Base-by-base conservation (phyloP, 2,888 invertebrate genomes). In the Herminia tarsipennalis region DNA sequence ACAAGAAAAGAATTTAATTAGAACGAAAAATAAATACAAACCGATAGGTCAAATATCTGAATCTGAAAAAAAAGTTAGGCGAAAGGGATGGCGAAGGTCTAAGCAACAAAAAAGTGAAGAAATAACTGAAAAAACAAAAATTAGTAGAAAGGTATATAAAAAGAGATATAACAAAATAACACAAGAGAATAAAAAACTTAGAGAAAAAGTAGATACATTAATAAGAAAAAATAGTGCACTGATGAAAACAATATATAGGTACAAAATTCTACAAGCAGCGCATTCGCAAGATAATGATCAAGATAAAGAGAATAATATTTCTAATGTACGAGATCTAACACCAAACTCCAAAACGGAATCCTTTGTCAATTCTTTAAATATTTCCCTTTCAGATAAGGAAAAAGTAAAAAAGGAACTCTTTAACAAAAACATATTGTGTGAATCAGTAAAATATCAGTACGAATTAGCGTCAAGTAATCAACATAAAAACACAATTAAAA, bases 401-500 rank as follows among this genome's bases (percentile, higher is more conserved):
- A 28, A 14, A 14, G 28, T 17, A 8, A 29, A 29, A 29, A 29
- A 17, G 17, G 17, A 17, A 29, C 17, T 29, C n/a, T 17, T 29
- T 29, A 16, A 17, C n/a, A 17, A 29, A 29, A 29, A 29, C n/a
- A 29, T 29, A 29, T 29, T 29, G 29, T 17, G 17, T n/a, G 29
- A 29, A 14, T 16, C 29, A n/a, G n/a, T 29, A 1, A 17, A 16
- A 29, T 3, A 29, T 17, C 29, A 29, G n/a, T 29, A 29, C 17
- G 17, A 17, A 17, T 6, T 17, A 8, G 29, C 29, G 16, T 8
- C 16, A 14, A 29, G 17, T 16, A n/a, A 17, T 30, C 4, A 38
- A 37, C 32, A 40, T 43, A 43, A 29, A 17, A 16, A 29, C n/a
- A 14, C 2, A 17, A n/a, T 29, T 3, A 29, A 29, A 29, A 29